Conservation (phyloP, 2,888 invertebrate species). For the Pimpla rufipes region DNA sequence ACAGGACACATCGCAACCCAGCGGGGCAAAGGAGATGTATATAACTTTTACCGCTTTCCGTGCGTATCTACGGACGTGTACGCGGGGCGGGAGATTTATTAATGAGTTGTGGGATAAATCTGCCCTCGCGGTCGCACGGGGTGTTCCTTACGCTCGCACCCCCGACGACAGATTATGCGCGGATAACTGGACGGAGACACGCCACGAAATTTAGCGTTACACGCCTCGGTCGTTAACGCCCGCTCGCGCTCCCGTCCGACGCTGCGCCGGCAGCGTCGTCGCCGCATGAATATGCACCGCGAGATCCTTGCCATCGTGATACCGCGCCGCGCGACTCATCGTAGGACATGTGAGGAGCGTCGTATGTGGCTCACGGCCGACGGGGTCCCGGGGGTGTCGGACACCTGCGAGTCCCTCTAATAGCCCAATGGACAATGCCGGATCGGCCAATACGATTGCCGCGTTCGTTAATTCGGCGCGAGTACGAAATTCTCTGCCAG, state of each 20-base stretch:
- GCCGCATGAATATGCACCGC: constrained; percentile 72
- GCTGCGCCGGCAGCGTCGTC: constrained; percentile 46
- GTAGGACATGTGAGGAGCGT: constrained; percentile 10
- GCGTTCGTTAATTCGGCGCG: neutral
- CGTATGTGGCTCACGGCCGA: constrained; percentile 25
- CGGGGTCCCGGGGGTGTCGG: constrained; percentile 49
- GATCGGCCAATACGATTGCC: constrained; percentile 19
- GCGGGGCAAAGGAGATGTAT: no score
- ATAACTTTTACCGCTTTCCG: no score
- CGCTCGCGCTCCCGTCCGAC: constrained; percentile 9
- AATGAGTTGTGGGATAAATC: constrained; percentile 56
- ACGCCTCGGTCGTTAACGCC: constrained; percentile 73
- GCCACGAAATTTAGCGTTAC: constrained; percentile 74
- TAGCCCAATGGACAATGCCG: constrained; percentile 58
- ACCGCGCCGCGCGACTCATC: constrained; percentile 35
- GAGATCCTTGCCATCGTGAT: constrained; percentile 57
- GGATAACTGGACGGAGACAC: constrained; percentile 72
- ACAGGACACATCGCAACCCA: no score
- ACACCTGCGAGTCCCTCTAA: constrained; percentile 71
- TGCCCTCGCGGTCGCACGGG: constrained; percentile 28
- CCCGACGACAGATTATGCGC: constrained; percentile 70
- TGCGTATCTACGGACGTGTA: neutral
- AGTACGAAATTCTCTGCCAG: neutral
- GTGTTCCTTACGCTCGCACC: constrained; percentile 64
- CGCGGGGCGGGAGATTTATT: constrained; percentile 38